Base-by-base conservation (phyloP, 2,797 vertebrate genomes). In the Antrozous pallidus region DNA sequence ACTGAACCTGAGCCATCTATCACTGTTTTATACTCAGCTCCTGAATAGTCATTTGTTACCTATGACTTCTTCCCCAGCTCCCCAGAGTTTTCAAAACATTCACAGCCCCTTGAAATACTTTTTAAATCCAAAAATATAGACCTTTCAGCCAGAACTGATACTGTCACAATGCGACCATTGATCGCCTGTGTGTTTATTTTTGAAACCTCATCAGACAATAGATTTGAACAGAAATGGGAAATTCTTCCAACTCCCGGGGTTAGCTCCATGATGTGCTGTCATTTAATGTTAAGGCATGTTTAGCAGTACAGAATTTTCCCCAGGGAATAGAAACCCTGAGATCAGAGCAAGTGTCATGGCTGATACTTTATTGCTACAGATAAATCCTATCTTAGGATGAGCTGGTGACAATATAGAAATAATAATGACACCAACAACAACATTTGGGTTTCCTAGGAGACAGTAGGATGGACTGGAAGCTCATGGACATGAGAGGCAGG, bases 31-130 rank as follows among this genome's bases (percentile, higher is more conserved):
- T 94, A 56, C 49, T 95, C 95, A 74, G 45, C 93, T 92, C 63
- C 92, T 97, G 95, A 98, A 96, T 83, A 97, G 89, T 94, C 90
- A 95, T 96, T 97, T 97, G 92, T 97, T 97, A 96, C 82, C 94
- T 93, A 93, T 85, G 96, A 97, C 83, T 94, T 97, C 93, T 95
- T 84, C 85, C 95, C 69, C 94, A 45, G 96, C 96, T 97, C 97
- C 92, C 84, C 75, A 93, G 73, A 65, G n/a, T 0, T 93, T 97
- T 95, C 45, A 95, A 95, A 96, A 86, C 31, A 85, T 92, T 97
- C 95, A 38, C 56, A 88, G 69, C 69, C 69, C 79, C 28, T 82
- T 90, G 80, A 96, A 96, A 78, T 97, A 91, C 91, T 95, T 94
- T 94, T 88, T 93, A 97, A 97, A 96, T 94, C 92, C 61, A 63